Evolutionary conservation across 2,113 vertebrate genomes (phyloP), one percentile per base, ranked within the genome.

Genomic region (Chloropsis cyanopogon): DNA sequence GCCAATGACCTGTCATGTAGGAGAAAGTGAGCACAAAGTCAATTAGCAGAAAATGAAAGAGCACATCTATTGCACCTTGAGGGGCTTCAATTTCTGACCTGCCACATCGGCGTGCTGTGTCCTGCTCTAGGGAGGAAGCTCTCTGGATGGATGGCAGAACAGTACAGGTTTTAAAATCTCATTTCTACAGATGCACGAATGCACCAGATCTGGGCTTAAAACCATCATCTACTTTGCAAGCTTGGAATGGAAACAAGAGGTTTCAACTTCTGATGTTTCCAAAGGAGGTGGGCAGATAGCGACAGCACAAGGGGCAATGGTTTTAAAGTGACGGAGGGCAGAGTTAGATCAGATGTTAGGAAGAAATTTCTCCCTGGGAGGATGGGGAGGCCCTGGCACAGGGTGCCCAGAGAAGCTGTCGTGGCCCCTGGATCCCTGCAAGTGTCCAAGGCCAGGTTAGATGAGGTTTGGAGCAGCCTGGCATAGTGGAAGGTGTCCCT

Each of bases 401-500:
- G 50, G 13, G 0, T 80, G 7, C 13, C 35, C 42, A 71, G 44
- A 52, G 44, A 2, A 65, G 19, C 66, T 64, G 57, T 42, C 49
- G 25, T 50, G 72, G 50, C 4, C 37, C 28, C 33, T 59, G 42
- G 11, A n/a, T 73, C 33, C 53, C 33, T 82, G 60, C 6, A 0
- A 59, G 7, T n/a, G 60, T 17, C 11, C 77, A 20, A n/a, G 23
- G 46, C 26, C 28, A 21, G 37, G 12, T 0, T 65, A 44, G 68
- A 44, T 0, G 1, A 2, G 26, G 12, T 19, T 33, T 52, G 33
- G 33, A 66, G 46, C 37, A 59, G 0, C 39, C 20, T 75, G 46
- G 6, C 2, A 1, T 0, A 1, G 23, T 4, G 5, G 31, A 4
- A 73, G 23, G 6, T n/a, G 33, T 24, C 22, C 37, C 25, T 64